These are phyloP conservation scores for Napeogenes inachia DNA, from an alignment of 2,888 invertebrate species.

Conservation along the genomic window DNA sequence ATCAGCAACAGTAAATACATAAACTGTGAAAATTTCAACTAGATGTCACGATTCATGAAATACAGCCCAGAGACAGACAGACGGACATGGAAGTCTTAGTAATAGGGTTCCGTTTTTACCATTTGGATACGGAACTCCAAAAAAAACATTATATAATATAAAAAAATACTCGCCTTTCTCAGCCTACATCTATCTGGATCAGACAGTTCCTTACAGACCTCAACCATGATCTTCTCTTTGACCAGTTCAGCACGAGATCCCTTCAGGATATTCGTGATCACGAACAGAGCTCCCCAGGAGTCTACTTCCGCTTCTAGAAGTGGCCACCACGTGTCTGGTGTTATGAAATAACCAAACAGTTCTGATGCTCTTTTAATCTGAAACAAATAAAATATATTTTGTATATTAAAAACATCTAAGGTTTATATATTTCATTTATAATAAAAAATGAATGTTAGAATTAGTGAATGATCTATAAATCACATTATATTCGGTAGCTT, in stretches of 20 bases:
- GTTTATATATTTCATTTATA: too few relatives aligned
- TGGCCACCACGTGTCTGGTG: conserved; percentile 81
- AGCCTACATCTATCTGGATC: conserved; percentile 79
- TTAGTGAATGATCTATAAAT: too few relatives aligned
- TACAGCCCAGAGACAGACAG: too few relatives aligned
- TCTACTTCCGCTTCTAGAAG: conserved; percentile 81
- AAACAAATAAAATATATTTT: background rate
- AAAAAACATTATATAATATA: background rate
- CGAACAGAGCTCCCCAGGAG: conserved; percentile 70
- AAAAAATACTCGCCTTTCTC: conserved; percentile 64
- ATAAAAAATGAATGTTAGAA: too few relatives aligned
- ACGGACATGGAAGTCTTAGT: too few relatives aligned
- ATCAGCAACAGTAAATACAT: too few relatives aligned
- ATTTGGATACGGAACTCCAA: too few relatives aligned
- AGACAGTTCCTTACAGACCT: conserved; percentile 77
- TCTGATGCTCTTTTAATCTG: conserved; percentile 82
- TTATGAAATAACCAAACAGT: conserved; percentile 86
- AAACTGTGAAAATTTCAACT: too few relatives aligned
- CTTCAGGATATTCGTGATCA: conserved; percentile 79
- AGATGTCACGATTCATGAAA: too few relatives aligned
- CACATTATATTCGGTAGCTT: too few relatives aligned
- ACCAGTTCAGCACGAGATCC: conserved; percentile 70
- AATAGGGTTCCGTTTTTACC: too few relatives aligned
- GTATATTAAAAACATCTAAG: background rate
- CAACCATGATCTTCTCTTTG: conserved; percentile 63